phyloP scores from a whole-genome alignment of 2,113 vertebrate species.

The Puffinus mauretanicus region DNA sequence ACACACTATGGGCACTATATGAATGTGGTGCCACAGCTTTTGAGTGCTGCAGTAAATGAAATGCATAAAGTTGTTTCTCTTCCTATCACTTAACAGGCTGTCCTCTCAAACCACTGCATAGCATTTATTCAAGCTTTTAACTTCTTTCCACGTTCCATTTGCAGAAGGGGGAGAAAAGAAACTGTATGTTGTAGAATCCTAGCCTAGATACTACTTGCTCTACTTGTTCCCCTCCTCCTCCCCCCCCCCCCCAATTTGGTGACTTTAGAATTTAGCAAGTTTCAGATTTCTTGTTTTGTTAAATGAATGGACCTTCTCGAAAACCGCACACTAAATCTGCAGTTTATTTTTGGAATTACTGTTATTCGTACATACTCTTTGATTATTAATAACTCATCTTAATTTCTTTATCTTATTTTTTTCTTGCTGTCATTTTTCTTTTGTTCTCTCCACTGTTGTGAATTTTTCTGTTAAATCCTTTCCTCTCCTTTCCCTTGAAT shows the following conservation, averaged over 20 bases:
- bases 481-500: not conserved
- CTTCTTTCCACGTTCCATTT: not conserved
- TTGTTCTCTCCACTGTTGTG: not conserved
- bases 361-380: not conserved
- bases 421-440: not conserved
- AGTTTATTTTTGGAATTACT: not conserved
- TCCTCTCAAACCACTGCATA: not conserved
- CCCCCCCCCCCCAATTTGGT: fast-evolving
- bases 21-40: not conserved
- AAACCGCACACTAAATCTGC: not conserved
- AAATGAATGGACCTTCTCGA: not conserved
- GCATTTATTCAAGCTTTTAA: not conserved
- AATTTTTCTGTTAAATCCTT: not conserved
- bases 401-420: not conserved
- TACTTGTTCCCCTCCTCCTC: not conserved
- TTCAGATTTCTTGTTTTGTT: not conserved
- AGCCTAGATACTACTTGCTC: not conserved
- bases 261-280: not conserved
- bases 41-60: not conserved
- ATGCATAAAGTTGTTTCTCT: not conserved
- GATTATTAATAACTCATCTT: not conserved
- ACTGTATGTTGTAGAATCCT: not conserved
- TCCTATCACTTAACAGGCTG: not conserved
- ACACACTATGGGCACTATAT: not conserved
- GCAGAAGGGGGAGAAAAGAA: not conserved